Evolutionary conservation across 2,113 vertebrate genomes (phyloP), one percentile per base, ranked within the genome.

Genomic region (Equus przewalskii): DNA sequence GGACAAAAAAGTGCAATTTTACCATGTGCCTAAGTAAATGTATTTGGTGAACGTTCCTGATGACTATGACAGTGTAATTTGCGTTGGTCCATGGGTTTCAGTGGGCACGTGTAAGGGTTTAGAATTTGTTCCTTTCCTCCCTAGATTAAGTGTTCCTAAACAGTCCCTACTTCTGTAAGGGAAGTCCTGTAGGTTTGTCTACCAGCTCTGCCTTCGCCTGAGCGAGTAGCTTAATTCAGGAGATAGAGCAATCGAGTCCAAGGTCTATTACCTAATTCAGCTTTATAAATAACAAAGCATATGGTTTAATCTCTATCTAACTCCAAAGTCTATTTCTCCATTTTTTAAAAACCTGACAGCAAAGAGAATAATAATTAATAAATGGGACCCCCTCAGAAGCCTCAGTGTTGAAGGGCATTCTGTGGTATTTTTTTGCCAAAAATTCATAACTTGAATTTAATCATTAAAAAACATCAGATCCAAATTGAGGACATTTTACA

Each of bases 151-250:
- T 9, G 10, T 12, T 2, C 10, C 28, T 21, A 11, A 15, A 44
- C 16, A 8, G 8, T 14, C 3, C 3, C 30, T 12, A 13, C 16
- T 2, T 76, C 14, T 5, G 0, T 1, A 8, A 8, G 7, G 10
- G 5, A 33, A 51, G 36, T 28, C 7, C 6, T 64, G 1, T 30
- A n/a, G 3, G 2, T 73, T 49, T 70, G 16, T 21, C 56, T 70
- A 41, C 2, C 1, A 5, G 1, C 3, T 70, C 56, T 54, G 30
- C 4, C 49, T 79, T 54, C 87, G 22, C 28, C 28, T 46, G 19
- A 49, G 22, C 6, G 16, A 80, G 6, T 10, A 73, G 56, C 14
- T 67, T 64, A 67, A 6, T 65, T 73, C 7, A 58, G 54, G 44
- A 78, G 18, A 60, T 1, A 64, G 56, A 72, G 11, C 3, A 70